Evolutionary conservation across 1,140 invertebrate species (phyloP), one percentile per base, ranked within the genome.

Genomic region (Pseudomyrmex pallidus): DNA sequence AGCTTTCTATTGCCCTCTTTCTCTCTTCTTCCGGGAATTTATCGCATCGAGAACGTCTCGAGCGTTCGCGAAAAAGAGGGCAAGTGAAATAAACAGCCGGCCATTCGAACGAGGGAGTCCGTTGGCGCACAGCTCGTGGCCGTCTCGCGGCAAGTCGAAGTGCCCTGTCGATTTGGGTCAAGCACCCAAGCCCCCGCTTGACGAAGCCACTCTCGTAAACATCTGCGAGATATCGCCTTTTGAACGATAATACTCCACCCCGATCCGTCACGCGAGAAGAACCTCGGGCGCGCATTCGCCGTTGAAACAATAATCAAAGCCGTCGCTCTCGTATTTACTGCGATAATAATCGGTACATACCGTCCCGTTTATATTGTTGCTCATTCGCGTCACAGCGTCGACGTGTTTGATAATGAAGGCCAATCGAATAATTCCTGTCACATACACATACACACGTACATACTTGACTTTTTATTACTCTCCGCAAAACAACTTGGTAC

Each of bases 181-280:
- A 90, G 88, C 76, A 85, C 48, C 50, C 74, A 12, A 22, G 35
- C 4, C 22, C 57, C 76, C 8, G 46, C 68, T 67, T 68, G 80
- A 70, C 67, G 86, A 72, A 82, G 64, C 74, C 62, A 63, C 85
- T 89, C 85, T 87, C 88, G 74, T 85, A 85, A 90, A 87, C 83
- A 59, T 82, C 74, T 82, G 61, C 61, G 70, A 82, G 82, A 87
- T 90, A 85, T 90, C 87, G 86, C 22, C 73, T 87, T 85, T 84
- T 82, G 70, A 85, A 57, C 54, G 85, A 87, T 84, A 68, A 73
- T 50, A 17, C 66, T 46, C 46, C 52, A 74, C 66, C 52, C 61
- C 50, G 67, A 74, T 62, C 61, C 59, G 70, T 63, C 74, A 15
- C 15, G 13, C 62, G 59, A 50, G 44, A 66, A 68, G 48, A 46